These are phyloP conservation scores for Alca torda DNA, from an alignment of 2,797 vertebrate species.

Conservation along the genomic window DNA sequence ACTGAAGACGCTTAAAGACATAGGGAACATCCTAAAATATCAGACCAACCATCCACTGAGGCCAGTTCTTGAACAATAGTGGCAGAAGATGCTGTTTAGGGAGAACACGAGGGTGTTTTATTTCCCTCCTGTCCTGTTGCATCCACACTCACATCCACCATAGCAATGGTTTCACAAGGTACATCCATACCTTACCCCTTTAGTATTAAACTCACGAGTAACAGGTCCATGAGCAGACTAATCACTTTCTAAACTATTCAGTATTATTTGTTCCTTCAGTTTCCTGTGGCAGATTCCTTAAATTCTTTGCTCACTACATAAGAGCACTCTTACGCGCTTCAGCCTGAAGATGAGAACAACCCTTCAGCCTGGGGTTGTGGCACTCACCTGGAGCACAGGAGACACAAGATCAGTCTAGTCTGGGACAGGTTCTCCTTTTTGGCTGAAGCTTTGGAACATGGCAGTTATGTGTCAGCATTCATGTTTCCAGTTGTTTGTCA, in stretches of 20 bases:
- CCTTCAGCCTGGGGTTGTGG: background rate
- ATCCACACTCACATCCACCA: background rate
- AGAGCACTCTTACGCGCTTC: background rate
- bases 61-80: background rate
- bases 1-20: background rate
- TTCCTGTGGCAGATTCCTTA: background rate
- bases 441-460: background rate
- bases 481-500: background rate
- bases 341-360: background rate
- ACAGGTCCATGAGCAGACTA: background rate
- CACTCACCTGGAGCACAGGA: background rate
- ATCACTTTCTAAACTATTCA: background rate
- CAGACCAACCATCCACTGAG: fast-evolving
- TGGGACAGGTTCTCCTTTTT: background rate
- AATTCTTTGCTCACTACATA: background rate
- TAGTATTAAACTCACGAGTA: background rate
- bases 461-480: background rate
- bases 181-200: background rate
- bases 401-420: background rate
- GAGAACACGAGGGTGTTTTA: fast-evolving
- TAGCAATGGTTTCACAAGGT: background rate
- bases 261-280: background rate
- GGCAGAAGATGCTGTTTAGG: background rate
- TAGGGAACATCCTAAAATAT: background rate
- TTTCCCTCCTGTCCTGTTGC: background rate